Percentiles rank a stretch among this genome's conserved stretches.
These are phyloP conservation scores for Characodon lateralis DNA, from an alignment of 2,797 vertebrate genomes.

Conservation along the genomic window DNA sequence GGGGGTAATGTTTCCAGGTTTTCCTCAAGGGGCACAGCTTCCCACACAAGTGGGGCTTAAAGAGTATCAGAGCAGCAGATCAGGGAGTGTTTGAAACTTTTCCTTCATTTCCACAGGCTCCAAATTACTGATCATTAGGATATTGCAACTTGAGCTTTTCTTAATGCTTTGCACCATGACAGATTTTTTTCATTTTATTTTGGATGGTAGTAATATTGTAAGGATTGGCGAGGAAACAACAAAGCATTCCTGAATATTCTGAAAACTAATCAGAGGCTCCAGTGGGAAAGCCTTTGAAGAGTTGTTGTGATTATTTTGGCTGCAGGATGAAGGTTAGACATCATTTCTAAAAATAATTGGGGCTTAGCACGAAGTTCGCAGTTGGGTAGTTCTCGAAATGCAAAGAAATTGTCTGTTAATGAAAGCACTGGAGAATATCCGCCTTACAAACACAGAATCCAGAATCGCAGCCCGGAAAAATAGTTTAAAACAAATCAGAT, in stretches of 20 bases:
- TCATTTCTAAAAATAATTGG: not conserved
- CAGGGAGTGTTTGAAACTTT: conserved; percentile 40
- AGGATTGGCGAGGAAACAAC: not conserved
- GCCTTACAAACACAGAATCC: not conserved
- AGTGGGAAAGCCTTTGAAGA: not conserved
- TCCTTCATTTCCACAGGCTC: conserved; percentile 39
- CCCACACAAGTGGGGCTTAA: conserved; percentile 35
- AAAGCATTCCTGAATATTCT: not conserved
- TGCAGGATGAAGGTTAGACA: too few species aligned
- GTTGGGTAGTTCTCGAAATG: too few species aligned
- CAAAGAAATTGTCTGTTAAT: not conserved
- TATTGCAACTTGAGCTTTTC: not conserved
- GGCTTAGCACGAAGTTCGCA: not conserved
- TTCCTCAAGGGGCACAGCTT: conserved; percentile 36
- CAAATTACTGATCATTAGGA: conserved; percentile 28
- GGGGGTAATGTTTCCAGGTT: conserved; percentile 17
- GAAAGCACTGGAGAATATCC: not conserved
- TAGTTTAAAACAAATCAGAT: not conserved
- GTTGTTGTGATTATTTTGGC: not conserved
- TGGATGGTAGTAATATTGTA: not conserved
- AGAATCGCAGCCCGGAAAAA: not conserved
- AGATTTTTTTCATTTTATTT: not conserved
- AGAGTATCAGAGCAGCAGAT: conserved; percentile 37
- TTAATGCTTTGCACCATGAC: not conserved
- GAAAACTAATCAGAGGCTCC: not conserved